Evolutionary conservation across 2,797 vertebrate species (phyloP).

Genomic region (Sus cebifrons): DNA sequence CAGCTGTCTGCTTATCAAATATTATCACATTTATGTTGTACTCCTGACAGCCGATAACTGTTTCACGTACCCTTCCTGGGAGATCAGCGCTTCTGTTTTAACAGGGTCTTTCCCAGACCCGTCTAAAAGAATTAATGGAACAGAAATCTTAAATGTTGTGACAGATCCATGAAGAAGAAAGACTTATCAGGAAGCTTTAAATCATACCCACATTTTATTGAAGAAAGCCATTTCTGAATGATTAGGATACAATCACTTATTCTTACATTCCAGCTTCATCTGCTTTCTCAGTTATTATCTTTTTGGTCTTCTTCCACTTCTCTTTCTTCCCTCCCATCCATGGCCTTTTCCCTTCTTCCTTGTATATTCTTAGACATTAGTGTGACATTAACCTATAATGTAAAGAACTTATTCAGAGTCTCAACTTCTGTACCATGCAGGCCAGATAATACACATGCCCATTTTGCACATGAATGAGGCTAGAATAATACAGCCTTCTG

Average conservation of each 20-base stretch:
- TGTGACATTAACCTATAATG: neutral
- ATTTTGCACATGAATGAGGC: neutral
- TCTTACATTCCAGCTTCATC: neutral
- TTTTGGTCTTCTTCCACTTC: neutral
- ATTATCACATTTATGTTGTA: neutral
- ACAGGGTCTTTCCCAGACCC: slow-evolving; percentile 38
- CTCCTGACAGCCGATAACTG: slow-evolving; percentile 53
- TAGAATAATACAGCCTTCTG: neutral
- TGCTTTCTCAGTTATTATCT: neutral
- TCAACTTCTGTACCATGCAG: neutral
- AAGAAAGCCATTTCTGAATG: neutral
- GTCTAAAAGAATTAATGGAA: slow-evolving; percentile 64
- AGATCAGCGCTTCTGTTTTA: neutral
- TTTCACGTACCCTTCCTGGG: neutral
- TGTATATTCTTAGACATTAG: neutral
- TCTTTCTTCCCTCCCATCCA: neutral
- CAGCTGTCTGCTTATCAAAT: neutral
- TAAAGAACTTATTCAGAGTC: neutral
- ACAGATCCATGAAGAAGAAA: slow-evolving; percentile 25
- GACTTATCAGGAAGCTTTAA: neutral
- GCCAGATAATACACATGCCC: neutral
- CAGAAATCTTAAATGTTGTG: slow-evolving; percentile 17
- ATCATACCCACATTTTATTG: neutral
- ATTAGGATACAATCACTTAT: neutral
- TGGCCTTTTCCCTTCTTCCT: neutral